phyloP scores from a whole-genome alignment of 2,888 invertebrate species.

The Listrodromus nycthemerus region DNA sequence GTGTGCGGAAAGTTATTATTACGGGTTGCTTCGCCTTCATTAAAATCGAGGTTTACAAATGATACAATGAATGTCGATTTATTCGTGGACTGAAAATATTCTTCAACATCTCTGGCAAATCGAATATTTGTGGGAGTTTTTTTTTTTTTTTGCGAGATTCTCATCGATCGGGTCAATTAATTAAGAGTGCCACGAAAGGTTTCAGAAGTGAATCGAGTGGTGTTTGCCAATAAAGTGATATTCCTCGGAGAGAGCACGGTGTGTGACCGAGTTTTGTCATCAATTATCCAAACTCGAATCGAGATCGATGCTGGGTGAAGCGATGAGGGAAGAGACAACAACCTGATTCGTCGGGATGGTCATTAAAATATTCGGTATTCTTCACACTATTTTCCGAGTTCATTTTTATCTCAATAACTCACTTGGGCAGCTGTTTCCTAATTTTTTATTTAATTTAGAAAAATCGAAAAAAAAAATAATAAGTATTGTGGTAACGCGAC shows the following conservation, averaged over 20 bases:
- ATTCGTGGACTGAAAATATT: background rate
- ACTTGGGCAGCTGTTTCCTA: too few species aligned
- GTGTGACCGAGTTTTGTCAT: slow-evolving; percentile 18
- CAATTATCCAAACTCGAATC: slow-evolving; percentile 18
- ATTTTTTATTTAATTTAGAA: too few species aligned
- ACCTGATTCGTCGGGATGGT: slow-evolving; percentile 30
- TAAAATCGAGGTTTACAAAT: background rate
- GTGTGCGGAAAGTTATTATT: background rate
- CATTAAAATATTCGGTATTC: slow-evolving; percentile 26
- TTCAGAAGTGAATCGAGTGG: slow-evolving; percentile 1
- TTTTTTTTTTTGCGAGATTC: background rate
- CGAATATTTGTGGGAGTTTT: background rate
- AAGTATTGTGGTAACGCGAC: too few species aligned
- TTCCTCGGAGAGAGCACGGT: background rate
- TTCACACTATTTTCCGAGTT: too few species aligned
- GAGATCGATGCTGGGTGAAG: slow-evolving; percentile 26
- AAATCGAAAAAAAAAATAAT: too few species aligned
- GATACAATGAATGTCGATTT: background rate
- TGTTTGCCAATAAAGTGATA: slow-evolving; percentile 14
- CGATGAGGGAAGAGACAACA: slow-evolving; percentile 21
- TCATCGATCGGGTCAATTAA: slow-evolving; percentile 18
- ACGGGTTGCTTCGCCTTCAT: background rate
- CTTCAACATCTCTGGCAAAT: background rate
- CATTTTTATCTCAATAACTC: too few species aligned
- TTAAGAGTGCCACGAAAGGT: background rate